phyloP scores from a whole-genome alignment of 2,113 vertebrate species.

The Serilophus lunatus region DNA sequence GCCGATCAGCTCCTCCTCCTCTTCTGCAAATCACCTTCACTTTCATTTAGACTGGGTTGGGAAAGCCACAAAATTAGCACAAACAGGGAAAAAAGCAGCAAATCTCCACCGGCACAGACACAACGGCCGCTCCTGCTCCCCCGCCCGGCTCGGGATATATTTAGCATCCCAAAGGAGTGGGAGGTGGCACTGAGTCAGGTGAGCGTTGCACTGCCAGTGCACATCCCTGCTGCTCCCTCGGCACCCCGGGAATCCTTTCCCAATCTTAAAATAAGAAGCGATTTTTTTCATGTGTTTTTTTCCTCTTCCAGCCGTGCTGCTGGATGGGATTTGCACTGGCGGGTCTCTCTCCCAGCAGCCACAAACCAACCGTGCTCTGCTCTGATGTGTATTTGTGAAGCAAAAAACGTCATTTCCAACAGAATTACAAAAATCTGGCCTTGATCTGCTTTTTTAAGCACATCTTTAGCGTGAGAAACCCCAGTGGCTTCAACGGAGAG shows the following conservation, averaged over 20 bases:
- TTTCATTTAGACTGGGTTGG: neutral
- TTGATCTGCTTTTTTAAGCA: neutral
- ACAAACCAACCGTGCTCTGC: fast-evolving
- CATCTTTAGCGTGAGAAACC: fast-evolving
- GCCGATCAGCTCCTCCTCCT: neutral
- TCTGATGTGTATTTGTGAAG: neutral
- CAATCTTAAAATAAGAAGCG: neutral
- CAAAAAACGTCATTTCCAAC: neutral
- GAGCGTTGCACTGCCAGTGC: fast-evolving
- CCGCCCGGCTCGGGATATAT: neutral
- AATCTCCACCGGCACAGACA: neutral
- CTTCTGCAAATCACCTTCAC: neutral
- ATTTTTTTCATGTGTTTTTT: neutral
- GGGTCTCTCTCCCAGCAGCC: neutral
- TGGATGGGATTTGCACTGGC: neutral
- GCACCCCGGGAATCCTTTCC: neutral
- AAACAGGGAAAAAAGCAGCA: neutral
- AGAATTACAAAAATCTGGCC: neutral
- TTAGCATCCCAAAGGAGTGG: neutral
- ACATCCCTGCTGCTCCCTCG: neutral
- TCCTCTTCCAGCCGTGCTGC: neutral
- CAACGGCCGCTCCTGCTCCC: fast-evolving
- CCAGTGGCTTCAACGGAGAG: fast-evolving
- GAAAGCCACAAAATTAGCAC: neutral
- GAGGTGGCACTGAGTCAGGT: neutral